Evolutionary conservation across 1,140 invertebrate species (phyloP).

Genomic region (Xylocopa sonorina): DNA sequence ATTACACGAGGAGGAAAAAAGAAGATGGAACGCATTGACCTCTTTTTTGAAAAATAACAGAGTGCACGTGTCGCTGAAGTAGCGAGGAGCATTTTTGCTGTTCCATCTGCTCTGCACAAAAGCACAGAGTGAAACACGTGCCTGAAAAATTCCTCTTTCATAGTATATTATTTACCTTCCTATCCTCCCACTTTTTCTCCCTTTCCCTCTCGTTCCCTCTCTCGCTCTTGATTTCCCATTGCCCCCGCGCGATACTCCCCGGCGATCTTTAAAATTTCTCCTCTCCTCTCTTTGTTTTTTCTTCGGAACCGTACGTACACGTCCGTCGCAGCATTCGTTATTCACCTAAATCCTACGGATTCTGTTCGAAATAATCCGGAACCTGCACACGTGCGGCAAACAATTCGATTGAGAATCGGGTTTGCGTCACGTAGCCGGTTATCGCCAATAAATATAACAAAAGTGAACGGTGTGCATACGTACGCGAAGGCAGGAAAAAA

Average conservation of each 20-base stretch:
- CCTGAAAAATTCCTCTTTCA: background rate
- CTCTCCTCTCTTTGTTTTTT: background rate
- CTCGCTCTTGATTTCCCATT: too few species aligned
- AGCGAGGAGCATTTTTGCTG: background rate
- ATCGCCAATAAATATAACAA: background rate
- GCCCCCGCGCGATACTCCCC: too few species aligned
- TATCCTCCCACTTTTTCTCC: too few species aligned
- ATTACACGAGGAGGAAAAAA: background rate
- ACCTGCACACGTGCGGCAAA: background rate
- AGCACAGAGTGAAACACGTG: background rate
- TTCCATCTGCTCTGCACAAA: background rate
- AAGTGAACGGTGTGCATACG: background rate
- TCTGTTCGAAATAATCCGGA: background rate
- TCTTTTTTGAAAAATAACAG: background rate
- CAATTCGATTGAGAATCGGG: slow-evolving; percentile 11
- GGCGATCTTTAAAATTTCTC: too few species aligned
- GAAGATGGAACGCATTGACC: background rate
- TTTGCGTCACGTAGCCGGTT: background rate
- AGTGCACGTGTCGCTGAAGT: background rate
- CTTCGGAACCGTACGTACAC: background rate
- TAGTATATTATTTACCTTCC: too few species aligned
- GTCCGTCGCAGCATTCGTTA: background rate
- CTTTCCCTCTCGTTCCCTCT: too few species aligned
- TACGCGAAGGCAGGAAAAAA: background rate
- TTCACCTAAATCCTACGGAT: background rate